Percentiles rank a stretch among this genome's conserved stretches.
phyloP scores from a whole-genome alignment of 2,113 vertebrate species.

The Coptodon rendalli region DNA sequence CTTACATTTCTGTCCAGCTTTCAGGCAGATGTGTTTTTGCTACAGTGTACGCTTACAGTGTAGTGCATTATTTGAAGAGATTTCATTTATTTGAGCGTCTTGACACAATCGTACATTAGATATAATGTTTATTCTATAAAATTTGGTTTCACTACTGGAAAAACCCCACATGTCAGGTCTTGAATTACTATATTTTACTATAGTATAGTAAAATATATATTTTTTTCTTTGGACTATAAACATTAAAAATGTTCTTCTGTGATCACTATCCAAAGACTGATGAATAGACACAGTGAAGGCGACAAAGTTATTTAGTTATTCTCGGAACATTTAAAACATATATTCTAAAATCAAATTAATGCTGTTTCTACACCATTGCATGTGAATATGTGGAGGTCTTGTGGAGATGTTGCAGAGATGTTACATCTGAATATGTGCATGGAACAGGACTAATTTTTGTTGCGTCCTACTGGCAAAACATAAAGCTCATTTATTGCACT shows the following conservation, averaged over 20 bases:
- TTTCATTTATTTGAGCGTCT: not conserved
- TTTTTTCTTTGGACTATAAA: not conserved
- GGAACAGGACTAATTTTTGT: not conserved
- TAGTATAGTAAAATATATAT: not conserved
- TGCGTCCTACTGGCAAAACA: not conserved
- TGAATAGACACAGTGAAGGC: not conserved
- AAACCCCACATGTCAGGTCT: not conserved
- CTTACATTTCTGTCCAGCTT: not conserved
- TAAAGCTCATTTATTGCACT: slow-evolving; percentile 17
- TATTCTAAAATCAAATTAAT: not conserved
- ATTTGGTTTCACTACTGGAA: not conserved
- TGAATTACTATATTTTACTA: not conserved
- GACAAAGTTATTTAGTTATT: not conserved
- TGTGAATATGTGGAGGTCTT: not conserved
- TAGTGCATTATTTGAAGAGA: not conserved
- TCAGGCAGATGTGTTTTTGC: not conserved
- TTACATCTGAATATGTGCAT: not conserved
- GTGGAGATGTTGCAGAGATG: not conserved
- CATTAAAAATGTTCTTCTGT: not conserved
- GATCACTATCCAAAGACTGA: not conserved
- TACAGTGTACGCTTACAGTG: not conserved
- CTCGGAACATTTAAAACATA: not conserved
- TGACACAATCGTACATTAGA: not conserved
- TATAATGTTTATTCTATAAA: not conserved
- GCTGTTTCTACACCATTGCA: not conserved